These are phyloP conservation scores for Henicopernis longicauda DNA, from an alignment of 2,113 vertebrate genomes.

Conservation along the genomic window DNA sequence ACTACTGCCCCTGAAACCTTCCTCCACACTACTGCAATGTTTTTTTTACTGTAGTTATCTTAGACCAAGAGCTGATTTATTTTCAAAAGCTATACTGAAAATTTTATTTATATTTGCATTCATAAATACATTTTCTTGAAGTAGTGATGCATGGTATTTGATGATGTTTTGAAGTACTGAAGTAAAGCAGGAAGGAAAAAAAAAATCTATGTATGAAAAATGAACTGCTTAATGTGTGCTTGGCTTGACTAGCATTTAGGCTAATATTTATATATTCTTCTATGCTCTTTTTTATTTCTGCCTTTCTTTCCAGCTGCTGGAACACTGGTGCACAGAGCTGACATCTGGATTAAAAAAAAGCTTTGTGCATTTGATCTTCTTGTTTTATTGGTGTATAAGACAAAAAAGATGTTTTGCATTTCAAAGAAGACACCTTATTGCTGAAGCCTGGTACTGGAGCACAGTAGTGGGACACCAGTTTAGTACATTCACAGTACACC, in stretches of 20 bases:
- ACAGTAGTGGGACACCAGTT: neutral
- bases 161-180: neutral
- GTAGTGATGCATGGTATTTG: neutral
- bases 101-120: neutral
- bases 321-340: neutral
- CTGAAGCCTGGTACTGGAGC: neutral
- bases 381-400: neutral
- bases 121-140: neutral
- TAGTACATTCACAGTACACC: neutral
- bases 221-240: neutral
- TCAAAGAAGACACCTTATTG: neutral
- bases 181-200: neutral
- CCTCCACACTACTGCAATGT: neutral
- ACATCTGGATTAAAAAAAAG: neutral
- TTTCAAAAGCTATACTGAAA: neutral
- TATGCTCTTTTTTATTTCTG: neutral
- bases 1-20: neutral
- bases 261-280: neutral
- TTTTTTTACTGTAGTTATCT: neutral
- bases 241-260: neutral
- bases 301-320: neutral
- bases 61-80: neutral
- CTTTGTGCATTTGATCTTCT: neutral
- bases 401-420: neutral
- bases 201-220: neutral